Conservation (phyloP, 1,140 invertebrate genomes). For the Plectrocnemia conspersa region DNA sequence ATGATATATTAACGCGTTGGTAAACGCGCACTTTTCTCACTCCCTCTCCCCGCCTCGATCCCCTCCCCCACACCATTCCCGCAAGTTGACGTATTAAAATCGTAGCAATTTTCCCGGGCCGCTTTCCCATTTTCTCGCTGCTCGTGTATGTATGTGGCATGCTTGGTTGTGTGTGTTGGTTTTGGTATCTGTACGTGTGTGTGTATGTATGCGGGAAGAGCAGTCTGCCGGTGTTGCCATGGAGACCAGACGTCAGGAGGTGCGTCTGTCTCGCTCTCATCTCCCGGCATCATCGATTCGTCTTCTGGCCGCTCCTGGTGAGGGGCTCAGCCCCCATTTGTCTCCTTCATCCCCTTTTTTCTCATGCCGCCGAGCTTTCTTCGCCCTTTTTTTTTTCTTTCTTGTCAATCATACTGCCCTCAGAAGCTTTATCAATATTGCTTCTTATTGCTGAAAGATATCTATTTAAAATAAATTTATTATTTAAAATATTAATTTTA, state of each 20-base stretch:
- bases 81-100: conserved; percentile 14
- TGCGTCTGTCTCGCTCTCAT: conserved; percentile 35
- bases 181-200: not conserved
- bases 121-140: not conserved
- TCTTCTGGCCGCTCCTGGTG: conserved; percentile 27
- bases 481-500: too few relatives aligned
- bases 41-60: not conserved
- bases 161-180: conserved; percentile 11
- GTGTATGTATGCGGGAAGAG: conserved; percentile 20
- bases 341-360: conserved; percentile 5
- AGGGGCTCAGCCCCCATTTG: conserved; percentile 15
- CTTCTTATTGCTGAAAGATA: too few relatives aligned
- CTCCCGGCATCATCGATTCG: conserved; percentile 36
- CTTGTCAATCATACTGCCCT: not conserved
- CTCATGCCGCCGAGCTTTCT: not conserved
- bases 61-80: not conserved
- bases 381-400: conserved; percentile 2
- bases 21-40: not conserved
- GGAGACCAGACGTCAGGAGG: conserved; percentile 33
- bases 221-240: conserved; percentile 31
- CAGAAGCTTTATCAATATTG: conserved; percentile 7
- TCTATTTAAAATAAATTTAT: too few relatives aligned
- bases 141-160: too few relatives aligned
- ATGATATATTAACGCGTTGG: too few relatives aligned
- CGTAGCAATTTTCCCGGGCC: conserved; percentile 20